Percentiles rank a stretch among this genome's conserved stretches.
Evolutionary conservation across 2,888 invertebrate genomes (phyloP).

Genomic region (Agrotis ipsilon): DNA sequence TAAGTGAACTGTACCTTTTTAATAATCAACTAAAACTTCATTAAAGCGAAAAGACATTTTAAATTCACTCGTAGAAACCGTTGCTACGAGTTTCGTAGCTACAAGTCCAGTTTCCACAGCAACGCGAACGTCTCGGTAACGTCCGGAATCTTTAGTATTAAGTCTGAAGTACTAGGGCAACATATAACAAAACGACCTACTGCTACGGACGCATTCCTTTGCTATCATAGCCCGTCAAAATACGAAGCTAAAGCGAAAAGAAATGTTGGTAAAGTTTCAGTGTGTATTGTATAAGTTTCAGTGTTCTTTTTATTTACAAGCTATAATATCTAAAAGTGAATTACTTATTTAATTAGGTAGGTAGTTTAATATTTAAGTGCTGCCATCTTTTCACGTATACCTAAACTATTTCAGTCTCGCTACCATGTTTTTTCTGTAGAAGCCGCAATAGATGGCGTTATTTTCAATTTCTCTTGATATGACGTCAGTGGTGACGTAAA

Average conservation of each 20-base stretch:
- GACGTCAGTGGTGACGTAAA: conserved; percentile 11
- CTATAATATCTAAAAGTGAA: too few relatives aligned
- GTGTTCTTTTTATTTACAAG: too few relatives aligned
- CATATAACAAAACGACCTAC: conserved; percentile 2
- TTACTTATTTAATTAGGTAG: too few relatives aligned
- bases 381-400: conserved; percentile 15
- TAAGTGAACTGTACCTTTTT: too few relatives aligned
- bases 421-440: fast-evolving
- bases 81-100: background rate
- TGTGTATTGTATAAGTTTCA: too few relatives aligned
- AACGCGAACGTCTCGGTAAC: background rate
- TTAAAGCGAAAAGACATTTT: background rate
- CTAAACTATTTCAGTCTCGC: background rate
- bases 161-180: conserved; percentile 12
- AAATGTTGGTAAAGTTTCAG: too few relatives aligned
- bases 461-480: background rate
- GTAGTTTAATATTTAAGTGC: background rate
- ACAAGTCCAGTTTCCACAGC: background rate
- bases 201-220: too few relatives aligned
- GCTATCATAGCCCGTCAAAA: background rate
- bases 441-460: conserved; percentile 32
- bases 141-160: background rate
- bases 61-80: background rate
- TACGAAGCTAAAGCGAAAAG: too few relatives aligned
- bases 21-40: too few relatives aligned